Evolutionary conservation across 2,797 vertebrate species (phyloP), one percentile per base, ranked within the genome.

Genomic region (Bufotes viridis): DNA sequence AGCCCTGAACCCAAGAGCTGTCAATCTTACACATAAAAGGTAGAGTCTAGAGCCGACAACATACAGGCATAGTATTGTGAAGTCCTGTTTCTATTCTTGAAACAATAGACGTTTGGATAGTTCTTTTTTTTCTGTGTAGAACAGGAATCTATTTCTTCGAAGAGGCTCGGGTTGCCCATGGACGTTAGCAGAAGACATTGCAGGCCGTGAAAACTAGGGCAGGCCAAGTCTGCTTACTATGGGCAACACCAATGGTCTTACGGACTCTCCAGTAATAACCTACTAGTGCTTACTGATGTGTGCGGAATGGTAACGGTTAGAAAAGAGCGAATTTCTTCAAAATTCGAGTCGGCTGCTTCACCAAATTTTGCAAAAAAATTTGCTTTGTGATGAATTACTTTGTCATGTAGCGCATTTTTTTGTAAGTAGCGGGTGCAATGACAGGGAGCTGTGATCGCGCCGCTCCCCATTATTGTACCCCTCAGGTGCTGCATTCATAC

Each of bases 1-100:
- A 78, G 75, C 49, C 75, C 75, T 78, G 75, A 78, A 78, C 75
- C 51, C 75, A 78, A 78, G 75, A 78, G 75, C 75, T 78, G 75
- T 78, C 75, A 78, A 55, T 78, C 75, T 78, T 55, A 53, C 51
- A 78, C 75, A 78, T 78, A 55, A 78, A 78, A 55, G 72, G 29
- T 26, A 69, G 65, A 26, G 9, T 49, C 70, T 49, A 24, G 49
- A 26, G 75, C 75, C 11, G 20, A 78, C 49, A 76, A 76, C 49
- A 78, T 55, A 55, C 75, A 53, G 53, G 11, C 42, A n/a, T 42
- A 8, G 18, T 55, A 78, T 53, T 75, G 51, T 24, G 6, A 78
- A 78, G 75, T 78, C 22, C 22, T 53, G 22, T 55, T 55, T 78
- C 22, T 78, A 22, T n/a, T 24, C 49, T 55, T 78, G n/a, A 78